Conservation (phyloP, 2,113 vertebrate species). For the Sardina pilchardus region DNA sequence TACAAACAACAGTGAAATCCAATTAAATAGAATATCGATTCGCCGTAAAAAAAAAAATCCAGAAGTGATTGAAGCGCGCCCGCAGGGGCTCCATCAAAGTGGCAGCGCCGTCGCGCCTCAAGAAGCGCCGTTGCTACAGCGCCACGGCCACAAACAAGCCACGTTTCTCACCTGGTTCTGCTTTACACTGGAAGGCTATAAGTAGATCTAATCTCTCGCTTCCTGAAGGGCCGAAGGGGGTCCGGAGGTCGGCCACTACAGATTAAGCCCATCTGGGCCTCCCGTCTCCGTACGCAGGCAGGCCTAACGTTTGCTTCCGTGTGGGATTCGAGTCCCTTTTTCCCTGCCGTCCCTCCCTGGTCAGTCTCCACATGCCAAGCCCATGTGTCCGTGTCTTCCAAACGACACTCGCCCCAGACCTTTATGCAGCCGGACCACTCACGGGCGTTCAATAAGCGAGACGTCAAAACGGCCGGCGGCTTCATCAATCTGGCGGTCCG, state of each 20-base stretch:
- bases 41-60: conserved; percentile 49
- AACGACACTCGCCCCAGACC: background rate
- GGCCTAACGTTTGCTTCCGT: background rate
- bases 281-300: conserved; percentile 12
- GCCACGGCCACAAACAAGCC: conserved; percentile 37
- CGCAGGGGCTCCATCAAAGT: conserved; percentile 44
- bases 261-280: conserved; percentile 59
- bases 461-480: conserved; percentile 55
- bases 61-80: conserved; percentile 50
- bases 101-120: conserved; percentile 36
- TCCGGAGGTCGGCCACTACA: conserved; percentile 48
- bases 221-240: conserved; percentile 41
- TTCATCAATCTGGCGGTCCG: conserved; percentile 52
- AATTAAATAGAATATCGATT: conserved; percentile 58
- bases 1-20: conserved; percentile 50
- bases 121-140: conserved; percentile 42
- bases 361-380: background rate
- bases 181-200: conserved; percentile 44
- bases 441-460: conserved; percentile 61
- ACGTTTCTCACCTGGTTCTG: conserved; percentile 54
- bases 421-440: conserved; percentile 37
- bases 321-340: background rate
- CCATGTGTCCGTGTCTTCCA: background rate
- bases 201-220: conserved; percentile 56
- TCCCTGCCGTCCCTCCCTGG: too few species aligned